These are phyloP conservation scores for Spodoptera frugiperda DNA, from an alignment of 1,140 invertebrate species.

Conservation along the genomic window DNA sequence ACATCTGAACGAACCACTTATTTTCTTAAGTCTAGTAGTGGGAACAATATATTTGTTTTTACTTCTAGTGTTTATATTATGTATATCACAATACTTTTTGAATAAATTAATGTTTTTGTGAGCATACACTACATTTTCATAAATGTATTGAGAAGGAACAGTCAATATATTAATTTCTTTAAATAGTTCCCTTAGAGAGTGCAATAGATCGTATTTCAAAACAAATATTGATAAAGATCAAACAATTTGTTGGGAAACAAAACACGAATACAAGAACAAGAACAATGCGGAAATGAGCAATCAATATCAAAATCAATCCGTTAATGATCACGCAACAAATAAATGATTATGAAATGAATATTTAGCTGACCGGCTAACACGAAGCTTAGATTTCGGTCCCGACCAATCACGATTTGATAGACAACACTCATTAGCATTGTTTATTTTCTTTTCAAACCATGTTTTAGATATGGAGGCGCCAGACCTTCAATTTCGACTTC, in stretches of 20 bases:
- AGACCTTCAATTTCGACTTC: background rate
- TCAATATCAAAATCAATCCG: conserved; percentile 80
- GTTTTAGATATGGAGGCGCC: conserved; percentile 28
- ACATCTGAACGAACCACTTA: too few species aligned
- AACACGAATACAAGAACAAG: conserved; percentile 60
- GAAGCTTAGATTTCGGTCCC: conserved; percentile 18
- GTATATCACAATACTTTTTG: too few species aligned
- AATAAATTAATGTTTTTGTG: too few species aligned
- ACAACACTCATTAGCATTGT: conserved; percentile 81
- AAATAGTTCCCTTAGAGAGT: too few species aligned
- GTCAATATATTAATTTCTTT: too few species aligned
- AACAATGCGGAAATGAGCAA: conserved; percentile 80
- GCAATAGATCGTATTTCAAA: conserved; percentile 45
- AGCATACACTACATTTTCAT: too few species aligned
- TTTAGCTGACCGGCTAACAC: conserved; percentile 53
- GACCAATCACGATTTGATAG: conserved; percentile 74
- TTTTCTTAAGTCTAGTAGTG: too few species aligned
- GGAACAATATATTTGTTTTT: too few species aligned
- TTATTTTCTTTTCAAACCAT: conserved; percentile 69
- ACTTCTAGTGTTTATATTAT: too few species aligned
- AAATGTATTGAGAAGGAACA: too few species aligned
- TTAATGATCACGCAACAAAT: conserved; percentile 76
- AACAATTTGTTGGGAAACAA: conserved; percentile 57
- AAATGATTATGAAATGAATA: conserved; percentile 79
- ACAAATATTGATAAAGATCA: conserved; percentile 57